A percentile compares a stretch with the other conserved stretches of the same genome.
Conservation (phyloP, 2,888 invertebrate species). For the Xestia rhomboidea region DNA sequence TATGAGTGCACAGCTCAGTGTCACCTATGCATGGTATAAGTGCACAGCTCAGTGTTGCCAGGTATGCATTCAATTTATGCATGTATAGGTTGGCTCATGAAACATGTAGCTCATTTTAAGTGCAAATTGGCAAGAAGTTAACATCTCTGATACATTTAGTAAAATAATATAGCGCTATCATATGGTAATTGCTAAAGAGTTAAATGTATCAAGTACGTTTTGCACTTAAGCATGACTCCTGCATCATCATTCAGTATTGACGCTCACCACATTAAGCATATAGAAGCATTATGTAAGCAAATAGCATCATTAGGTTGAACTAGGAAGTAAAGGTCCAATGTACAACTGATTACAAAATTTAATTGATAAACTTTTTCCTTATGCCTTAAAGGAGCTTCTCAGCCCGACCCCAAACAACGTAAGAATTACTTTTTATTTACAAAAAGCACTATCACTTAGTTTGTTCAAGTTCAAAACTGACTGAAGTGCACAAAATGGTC, state of each 20-base stretch:
- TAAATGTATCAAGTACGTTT: conserved; percentile 9
- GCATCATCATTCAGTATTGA: conserved; percentile 36
- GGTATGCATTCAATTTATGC: conserved; percentile 70
- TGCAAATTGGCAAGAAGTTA: conserved; percentile 32
- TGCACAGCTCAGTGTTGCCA: conserved; percentile 75
- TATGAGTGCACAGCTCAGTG: conserved; percentile 74
- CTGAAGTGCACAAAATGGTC: conserved; percentile 57
- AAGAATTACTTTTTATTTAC: conserved; percentile 74
- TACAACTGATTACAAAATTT: conserved; percentile 74
- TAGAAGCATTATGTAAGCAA: conserved; percentile 48
- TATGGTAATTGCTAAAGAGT: conserved; percentile 17
- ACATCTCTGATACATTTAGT: conserved; percentile 6
- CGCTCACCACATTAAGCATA: conserved; percentile 49
- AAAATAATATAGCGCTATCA: conserved; percentile 4
- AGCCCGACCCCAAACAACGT: conserved; percentile 84
- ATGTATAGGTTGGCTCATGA: conserved; percentile 54
- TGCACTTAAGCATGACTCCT: conserved; percentile 46
- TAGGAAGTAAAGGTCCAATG: conserved; percentile 84
- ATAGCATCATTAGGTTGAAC: conserved; percentile 38
- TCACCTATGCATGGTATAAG: conserved; percentile 82
- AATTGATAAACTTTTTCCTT: conserved; percentile 73
- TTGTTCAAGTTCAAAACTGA: conserved; percentile 45
- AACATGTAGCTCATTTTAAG: conserved; percentile 50
- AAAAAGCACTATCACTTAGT: conserved; percentile 68
- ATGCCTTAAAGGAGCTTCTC: conserved; percentile 85